These are phyloP conservation scores for Mesoclemmys tuberculata DNA, from an alignment of 2,113 vertebrate species.

Conservation along the genomic window DNA sequence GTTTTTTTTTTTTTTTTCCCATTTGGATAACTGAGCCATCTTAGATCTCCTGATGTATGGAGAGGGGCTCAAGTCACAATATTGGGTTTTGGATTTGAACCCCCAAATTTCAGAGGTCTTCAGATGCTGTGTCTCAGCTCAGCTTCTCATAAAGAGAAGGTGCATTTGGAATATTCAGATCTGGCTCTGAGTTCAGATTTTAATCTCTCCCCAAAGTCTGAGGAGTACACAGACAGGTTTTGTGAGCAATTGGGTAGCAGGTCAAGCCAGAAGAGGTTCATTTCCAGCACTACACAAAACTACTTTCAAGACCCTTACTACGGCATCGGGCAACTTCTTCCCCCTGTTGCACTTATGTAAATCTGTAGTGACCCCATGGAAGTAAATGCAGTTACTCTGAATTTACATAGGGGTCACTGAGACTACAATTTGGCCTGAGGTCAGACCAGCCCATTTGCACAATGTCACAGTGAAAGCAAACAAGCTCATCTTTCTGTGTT, in stretches of 20 bases:
- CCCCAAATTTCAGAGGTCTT: background rate
- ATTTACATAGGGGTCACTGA: conserved; percentile 5
- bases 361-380: background rate
- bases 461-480: background rate
- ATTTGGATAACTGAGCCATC: background rate
- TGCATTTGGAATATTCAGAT: background rate
- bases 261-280: background rate
- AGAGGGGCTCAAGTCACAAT: background rate
- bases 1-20: background rate
- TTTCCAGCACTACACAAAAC: background rate
- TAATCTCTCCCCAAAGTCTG: background rate
- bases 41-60: fast-evolving
- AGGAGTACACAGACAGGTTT: background rate
- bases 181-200: background rate
- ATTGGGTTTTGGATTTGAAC: background rate
- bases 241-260: background rate
- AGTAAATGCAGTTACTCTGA: background rate
- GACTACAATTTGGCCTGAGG: background rate
- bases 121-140: background rate
- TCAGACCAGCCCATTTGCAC: conserved; percentile 2
- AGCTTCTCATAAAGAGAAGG: background rate
- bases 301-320: background rate
- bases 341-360: background rate
- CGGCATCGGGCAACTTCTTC: fast-evolving
- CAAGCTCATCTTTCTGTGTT: background rate